Base-by-base conservation (phyloP, 2,888 invertebrate species). In the Salpingus planirostris region DNA sequence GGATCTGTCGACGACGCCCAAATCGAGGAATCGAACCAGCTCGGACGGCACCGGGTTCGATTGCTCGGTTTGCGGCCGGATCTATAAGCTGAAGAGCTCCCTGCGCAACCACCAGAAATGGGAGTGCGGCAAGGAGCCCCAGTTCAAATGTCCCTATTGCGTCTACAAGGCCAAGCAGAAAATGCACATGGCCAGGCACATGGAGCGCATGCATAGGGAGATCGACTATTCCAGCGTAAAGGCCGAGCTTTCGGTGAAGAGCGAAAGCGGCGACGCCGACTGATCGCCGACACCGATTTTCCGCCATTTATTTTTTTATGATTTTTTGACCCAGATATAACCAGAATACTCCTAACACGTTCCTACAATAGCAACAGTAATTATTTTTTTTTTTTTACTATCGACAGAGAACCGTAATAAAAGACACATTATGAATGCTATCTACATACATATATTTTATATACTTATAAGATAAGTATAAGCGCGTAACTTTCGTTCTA, bases 71-170 rank as follows among this genome's bases (percentile, higher is more conserved):
- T 89, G 89, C 66, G 86, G 85, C 40, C 74, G 88, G 46, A 78
- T 83, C 43, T 89, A 89, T 68, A 88, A 88, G 64, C 73, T 88
- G 48, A 88, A 88, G 67, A 86, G 86, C 49, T 87, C 87, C 38
- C 67, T 85, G 53, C 73, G 84, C 40, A 84, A 85, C 63, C 85
- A 85, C 60, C 82, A 83, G 69, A 84, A 84, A 64, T 85, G 84
- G 84, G 85, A 85, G 65, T 85, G 84, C 64, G 83, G 84, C 56
- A 85, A 85, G 62, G 84, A 85, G 64, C 85, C 84, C 11, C 83
- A 83, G 64, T 85, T 84, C 63, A 79, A 80, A 58, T 87, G 87
- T 62, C 80, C 80, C 12, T 82, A 80, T 66, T 86, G 86, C 66
- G 80, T 80, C n/a, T 84, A 84, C 63, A 75, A 82, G 53, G 84